Conservation (phyloP, 2,113 vertebrate genomes). For the Ictalurus furcatus region DNA sequence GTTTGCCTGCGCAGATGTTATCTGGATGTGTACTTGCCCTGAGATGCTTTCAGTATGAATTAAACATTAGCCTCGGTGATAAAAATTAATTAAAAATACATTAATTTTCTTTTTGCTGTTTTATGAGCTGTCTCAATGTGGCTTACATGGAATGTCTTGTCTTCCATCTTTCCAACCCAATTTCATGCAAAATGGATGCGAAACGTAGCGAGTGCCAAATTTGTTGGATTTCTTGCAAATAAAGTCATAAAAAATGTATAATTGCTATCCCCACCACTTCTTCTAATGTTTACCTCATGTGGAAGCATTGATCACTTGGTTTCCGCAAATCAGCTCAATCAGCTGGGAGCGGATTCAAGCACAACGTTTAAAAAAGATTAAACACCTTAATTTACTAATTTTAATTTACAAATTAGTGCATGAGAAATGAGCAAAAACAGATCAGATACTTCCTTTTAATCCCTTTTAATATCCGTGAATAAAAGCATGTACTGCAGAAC, state of each 20-base stretch:
- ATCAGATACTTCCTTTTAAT: not conserved
- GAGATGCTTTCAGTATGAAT: not conserved
- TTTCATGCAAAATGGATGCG: not conserved
- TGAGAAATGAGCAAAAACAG: not conserved
- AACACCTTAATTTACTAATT: too few species aligned
- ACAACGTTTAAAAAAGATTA: not conserved
- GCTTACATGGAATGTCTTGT: not conserved
- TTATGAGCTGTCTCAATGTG: not conserved
- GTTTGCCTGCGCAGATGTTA: conserved; percentile 1
- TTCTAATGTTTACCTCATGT: not conserved
- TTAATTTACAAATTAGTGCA: not conserved
- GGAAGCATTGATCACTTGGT: not conserved
- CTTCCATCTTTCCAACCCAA: not conserved
- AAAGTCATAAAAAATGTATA: not conserved
- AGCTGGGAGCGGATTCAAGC: not conserved
- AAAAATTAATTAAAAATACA: not conserved
- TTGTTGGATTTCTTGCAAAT: not conserved
- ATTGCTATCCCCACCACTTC: not conserved
- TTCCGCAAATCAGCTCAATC: not conserved
- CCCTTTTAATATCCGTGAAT: not conserved
- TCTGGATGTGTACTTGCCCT: not conserved
- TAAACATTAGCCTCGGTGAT: not conserved
- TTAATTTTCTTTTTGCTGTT: not conserved
- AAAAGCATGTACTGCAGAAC: not conserved
- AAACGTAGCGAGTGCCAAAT: not conserved